phyloP scores from a whole-genome alignment of 2,888 invertebrate genomes.

The Heliothis peltigera region DNA sequence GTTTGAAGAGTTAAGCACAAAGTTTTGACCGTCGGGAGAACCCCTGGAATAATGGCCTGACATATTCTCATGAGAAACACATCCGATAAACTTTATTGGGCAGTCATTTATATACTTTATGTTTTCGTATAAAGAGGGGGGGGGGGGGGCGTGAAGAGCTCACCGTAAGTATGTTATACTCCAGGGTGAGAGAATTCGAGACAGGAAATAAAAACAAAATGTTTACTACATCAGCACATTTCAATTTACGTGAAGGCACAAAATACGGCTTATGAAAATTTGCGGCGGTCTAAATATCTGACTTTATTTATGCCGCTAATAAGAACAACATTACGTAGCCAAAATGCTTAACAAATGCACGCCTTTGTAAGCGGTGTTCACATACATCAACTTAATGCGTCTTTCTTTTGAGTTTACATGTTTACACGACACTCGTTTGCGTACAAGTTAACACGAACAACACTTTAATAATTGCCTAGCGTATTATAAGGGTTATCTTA shows the following conservation, averaged over 20 bases:
- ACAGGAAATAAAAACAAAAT: constrained; percentile 33
- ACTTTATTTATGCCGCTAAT: constrained; percentile 1
- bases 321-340: not conserved
- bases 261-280: constrained; percentile 1
- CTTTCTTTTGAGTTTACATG: constrained; percentile 16
- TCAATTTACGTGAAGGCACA: constrained; percentile 42
- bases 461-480: constrained; percentile 32
- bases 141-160: too few species aligned
- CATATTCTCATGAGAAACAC: constrained; percentile 70
- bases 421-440: constrained; percentile 11
- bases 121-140: constrained; percentile 58
- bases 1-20: constrained; percentile 75
- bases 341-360: constrained; percentile 19
- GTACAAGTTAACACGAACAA: constrained; percentile 23
- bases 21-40: constrained; percentile 76
- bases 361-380: constrained; percentile 14
- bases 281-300: not conserved
- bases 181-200: constrained; percentile 39
- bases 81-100: constrained; percentile 68
- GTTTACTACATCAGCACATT: constrained; percentile 29
- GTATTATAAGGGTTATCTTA: constrained; percentile 36
- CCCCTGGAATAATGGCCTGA: constrained; percentile 72
- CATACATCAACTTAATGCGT: constrained; percentile 7
- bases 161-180: constrained; percentile 36
- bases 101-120: constrained; percentile 58